These are phyloP conservation scores for Neuroterus valhalla DNA, from an alignment of 1,140 invertebrate species.

Conservation along the genomic window DNA sequence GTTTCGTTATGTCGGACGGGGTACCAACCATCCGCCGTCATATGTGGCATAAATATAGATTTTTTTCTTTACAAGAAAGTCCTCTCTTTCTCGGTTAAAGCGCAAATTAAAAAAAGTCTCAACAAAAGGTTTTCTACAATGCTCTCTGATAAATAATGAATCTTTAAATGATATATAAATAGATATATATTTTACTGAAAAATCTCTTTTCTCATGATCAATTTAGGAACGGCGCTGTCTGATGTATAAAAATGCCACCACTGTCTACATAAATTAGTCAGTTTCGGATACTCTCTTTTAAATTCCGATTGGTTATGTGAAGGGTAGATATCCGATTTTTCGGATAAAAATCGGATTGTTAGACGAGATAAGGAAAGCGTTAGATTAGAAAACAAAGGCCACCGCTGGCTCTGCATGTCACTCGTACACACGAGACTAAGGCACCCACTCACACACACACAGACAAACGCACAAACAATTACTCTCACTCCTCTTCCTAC, in stretches of 20 bases:
- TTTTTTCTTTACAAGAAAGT: too few relatives aligned
- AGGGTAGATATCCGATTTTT: conserved; percentile 24
- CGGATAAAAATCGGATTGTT: background rate
- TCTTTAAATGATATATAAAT: background rate
- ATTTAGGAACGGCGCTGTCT: conserved; percentile 62
- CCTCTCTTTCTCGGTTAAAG: too few relatives aligned
- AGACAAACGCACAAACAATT: conserved; percentile 34
- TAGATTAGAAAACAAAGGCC: conserved; percentile 52
- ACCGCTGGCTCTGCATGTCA: conserved; percentile 49
- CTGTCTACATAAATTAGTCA: conserved; percentile 59
- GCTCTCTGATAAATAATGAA: background rate
- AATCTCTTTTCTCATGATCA: conserved; percentile 39
- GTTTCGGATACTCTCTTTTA: conserved; percentile 39
- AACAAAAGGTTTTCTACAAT: too few relatives aligned
- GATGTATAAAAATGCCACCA: conserved; percentile 71
- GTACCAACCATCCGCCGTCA: conserved; percentile 59
- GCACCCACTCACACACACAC: conserved; percentile 26
- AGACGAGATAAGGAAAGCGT: conserved; percentile 36
- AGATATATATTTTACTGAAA: too few relatives aligned
- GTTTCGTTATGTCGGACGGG: conserved; percentile 52
- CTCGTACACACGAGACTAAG: conserved; percentile 32
- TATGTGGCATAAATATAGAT: conserved; percentile 1
- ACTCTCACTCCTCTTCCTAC: background rate
- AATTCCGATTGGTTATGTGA: conserved; percentile 22
- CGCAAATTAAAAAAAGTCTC: too few relatives aligned